Percentiles rank a stretch among this genome's conserved stretches.
Evolutionary conservation across 2,797 vertebrate species (phyloP).

Genomic region (Thalassophryne amazonica): DNA sequence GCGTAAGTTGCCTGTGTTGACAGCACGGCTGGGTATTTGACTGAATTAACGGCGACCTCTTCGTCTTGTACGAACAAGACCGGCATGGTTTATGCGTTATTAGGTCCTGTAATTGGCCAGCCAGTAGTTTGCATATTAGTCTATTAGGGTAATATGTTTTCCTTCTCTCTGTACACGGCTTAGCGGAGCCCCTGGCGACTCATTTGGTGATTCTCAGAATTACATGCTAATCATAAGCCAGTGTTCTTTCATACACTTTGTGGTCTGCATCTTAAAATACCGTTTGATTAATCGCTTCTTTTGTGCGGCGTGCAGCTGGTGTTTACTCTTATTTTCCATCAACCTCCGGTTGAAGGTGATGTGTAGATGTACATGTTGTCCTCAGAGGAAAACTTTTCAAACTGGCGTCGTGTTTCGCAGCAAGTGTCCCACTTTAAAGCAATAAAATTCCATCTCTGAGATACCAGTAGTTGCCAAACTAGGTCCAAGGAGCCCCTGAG

Average conservation of each 20-base stretch:
- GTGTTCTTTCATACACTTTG: constrained; percentile 88
- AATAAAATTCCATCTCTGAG: constrained; percentile 52
- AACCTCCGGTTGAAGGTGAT: constrained; percentile 24
- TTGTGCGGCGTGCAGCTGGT: background rate
- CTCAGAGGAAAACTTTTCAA: constrained; percentile 35
- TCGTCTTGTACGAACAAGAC: constrained; percentile 90
- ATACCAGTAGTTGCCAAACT: constrained; percentile 53
- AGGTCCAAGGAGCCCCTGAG: constrained; percentile 48
- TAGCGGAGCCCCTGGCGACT: constrained; percentile 87
- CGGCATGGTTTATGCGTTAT: constrained; percentile 96
- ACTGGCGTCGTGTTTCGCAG: constrained; percentile 29
- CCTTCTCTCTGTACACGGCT: constrained; percentile 89
- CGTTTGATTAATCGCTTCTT: constrained; percentile 34
- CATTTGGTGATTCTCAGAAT: constrained; percentile 93
- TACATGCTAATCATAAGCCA: constrained; percentile 90
- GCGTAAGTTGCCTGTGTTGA: constrained; percentile 57
- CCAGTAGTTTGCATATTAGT: constrained; percentile 99
- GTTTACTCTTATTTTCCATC: background rate
- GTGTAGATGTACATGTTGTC: constrained; percentile 19
- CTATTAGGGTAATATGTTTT: constrained; percentile 99
- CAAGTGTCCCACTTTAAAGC: constrained; percentile 51
- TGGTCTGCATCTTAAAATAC: constrained; percentile 33
- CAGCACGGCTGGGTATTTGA: constrained; percentile 72
- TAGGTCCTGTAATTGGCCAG: constrained; percentile 96
- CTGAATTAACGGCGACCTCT: constrained; percentile 86